Evolutionary conservation across 2,888 invertebrate genomes (phyloP).

Genomic region (Dinocampus coccinellae): DNA sequence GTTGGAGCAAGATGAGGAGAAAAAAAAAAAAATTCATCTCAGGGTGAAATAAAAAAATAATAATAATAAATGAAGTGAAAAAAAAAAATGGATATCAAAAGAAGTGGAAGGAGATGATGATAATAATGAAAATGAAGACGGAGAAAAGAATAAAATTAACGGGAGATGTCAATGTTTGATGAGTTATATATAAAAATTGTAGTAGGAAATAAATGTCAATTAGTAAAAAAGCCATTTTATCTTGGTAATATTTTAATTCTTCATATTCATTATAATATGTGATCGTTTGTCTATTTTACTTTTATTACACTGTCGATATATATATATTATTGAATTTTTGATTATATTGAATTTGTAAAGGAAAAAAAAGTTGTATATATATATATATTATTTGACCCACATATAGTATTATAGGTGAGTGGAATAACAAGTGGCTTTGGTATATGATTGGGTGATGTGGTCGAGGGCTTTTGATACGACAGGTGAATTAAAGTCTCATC

Average conservation of each 20-base stretch:
- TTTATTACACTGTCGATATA: neutral
- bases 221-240: no score
- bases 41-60: slow-evolving; percentile 20
- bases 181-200: no score
- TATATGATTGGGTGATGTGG: slow-evolving; percentile 29
- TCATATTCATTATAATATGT: no score
- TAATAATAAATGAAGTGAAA: slow-evolving; percentile 32
- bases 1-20: slow-evolving; percentile 19
- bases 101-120: neutral
- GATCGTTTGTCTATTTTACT: neutral
- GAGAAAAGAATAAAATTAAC: neutral
- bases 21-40: slow-evolving; percentile 5
- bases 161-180: neutral
- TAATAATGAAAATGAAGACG: neutral
- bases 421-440: slow-evolving; percentile 20
- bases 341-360: neutral
- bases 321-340: slow-evolving; percentile 3
- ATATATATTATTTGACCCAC: neutral
- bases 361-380: neutral
- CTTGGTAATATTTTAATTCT: no score
- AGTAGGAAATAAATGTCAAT: no score
- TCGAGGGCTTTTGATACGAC: slow-evolving; percentile 42
- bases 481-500: slow-evolving; percentile 42
- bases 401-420: slow-evolving; percentile 14
- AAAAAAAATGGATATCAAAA: neutral